Evolutionary conservation across 2,797 vertebrate genomes (phyloP), one percentile per base, ranked within the genome.

Genomic region (Pseudocheirus occidentalis): DNA sequence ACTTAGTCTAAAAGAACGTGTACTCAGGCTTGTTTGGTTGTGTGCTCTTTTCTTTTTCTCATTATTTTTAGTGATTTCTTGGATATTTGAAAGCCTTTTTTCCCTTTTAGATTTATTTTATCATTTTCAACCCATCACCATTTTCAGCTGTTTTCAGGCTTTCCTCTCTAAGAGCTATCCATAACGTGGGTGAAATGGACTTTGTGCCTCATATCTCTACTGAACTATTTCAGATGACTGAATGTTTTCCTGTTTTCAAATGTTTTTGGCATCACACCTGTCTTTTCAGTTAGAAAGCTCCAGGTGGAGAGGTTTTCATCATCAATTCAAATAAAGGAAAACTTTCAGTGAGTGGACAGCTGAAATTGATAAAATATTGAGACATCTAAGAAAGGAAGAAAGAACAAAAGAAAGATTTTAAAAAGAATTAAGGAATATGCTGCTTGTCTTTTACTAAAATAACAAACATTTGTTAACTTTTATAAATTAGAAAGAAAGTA

Each of bases 1-100:
- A 40, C 40, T 94, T 62, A 16, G 0, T 16, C 21, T 81, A 46
- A 46, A 46, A 46, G n/a, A 81, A 46, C 18, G 46, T 10, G 6
- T 81, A 81, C 40, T 81, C 73, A 81, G 18, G 16, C 73, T 81
- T 46, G 40, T 40, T 46, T 81, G 73, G 40, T 73, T 91, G 7
- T 52, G 7, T 59, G 66, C 0, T 89, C 7, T 9, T 81, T 46
- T 81, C 62, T 40, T 73, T 73, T 46, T 81, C 57, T 93, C 55
- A 2, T 81, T 92, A 92, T n/a, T n/a, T 11, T 55, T 55, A 66
- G 55, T 56, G 56, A 93, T 50, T 91, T 55, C 0, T 91, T 54
- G 4, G 54, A 90, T 11, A 0, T 92, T 97, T 92, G 90, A 94
- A 58, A 91, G 53, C 66, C 24, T 57, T 57, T 94, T 46, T 40